Evolutionary conservation across 2,113 vertebrate genomes (phyloP).

Genomic region (Xerus inauris): DNA sequence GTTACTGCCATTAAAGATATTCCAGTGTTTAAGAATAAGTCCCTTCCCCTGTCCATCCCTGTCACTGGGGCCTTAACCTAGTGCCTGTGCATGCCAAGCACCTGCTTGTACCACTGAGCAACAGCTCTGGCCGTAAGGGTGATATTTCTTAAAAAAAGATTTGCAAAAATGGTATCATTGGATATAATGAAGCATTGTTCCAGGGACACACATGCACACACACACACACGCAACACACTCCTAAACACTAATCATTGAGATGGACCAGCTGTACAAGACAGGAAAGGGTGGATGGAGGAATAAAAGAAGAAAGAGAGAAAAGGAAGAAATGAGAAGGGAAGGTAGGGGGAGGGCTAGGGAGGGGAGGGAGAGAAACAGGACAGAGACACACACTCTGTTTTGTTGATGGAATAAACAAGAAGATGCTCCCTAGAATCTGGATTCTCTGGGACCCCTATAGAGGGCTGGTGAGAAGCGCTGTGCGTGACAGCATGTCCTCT

Average conservation of each 20-base stretch:
- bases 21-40: background rate
- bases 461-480: background rate
- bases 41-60: too few relatives aligned
- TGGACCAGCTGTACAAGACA: background rate
- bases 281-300: background rate
- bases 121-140: background rate
- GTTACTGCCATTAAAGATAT: background rate
- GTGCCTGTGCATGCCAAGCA: background rate
- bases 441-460: background rate
- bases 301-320: background rate
- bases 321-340: fast-evolving
- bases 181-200: background rate
- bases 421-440: background rate
- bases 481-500: background rate
- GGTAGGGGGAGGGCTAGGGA: background rate
- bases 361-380: background rate
- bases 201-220: too few relatives aligned
- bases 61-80: background rate
- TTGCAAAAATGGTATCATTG: background rate
- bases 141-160: background rate
- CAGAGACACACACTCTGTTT: background rate
- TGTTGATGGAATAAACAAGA: background rate
- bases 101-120: background rate
- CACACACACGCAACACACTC: too few relatives aligned
- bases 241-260: background rate